These are phyloP conservation scores for Myotis yumanensis DNA, from an alignment of 2,113 vertebrate species.

Conservation along the genomic window DNA sequence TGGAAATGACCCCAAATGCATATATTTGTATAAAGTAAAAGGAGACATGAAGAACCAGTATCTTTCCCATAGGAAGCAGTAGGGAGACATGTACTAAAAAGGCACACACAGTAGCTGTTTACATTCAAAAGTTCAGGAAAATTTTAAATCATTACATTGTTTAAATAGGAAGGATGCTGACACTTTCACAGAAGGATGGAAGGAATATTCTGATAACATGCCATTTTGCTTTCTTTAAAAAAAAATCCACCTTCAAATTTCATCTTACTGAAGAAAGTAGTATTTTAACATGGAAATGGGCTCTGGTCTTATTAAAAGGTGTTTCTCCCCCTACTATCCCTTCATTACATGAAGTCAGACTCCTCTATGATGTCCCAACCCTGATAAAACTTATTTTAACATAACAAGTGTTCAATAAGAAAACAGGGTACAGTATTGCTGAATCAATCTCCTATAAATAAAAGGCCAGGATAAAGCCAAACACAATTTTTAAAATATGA, in stretches of 20 bases:
- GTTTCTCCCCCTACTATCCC: background rate
- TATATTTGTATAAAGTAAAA: constrained; percentile 19
- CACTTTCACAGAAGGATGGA: background rate
- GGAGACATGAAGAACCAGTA: background rate
- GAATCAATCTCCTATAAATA: background rate
- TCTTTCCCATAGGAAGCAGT: constrained; percentile 42
- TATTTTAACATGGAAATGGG: background rate
- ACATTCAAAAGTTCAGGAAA: background rate
- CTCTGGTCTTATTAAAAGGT: constrained; percentile 11
- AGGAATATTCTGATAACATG: background rate
- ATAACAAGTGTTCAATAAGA: background rate
- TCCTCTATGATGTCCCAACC: background rate
- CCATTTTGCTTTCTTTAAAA: background rate
- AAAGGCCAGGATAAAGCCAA: constrained; percentile 36
- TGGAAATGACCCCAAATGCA: background rate
- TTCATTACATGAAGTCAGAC: background rate
- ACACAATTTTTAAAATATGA: constrained; percentile 9
- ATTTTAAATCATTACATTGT: background rate
- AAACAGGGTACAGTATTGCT: background rate
- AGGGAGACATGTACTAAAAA: background rate
- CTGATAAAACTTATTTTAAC: constrained; percentile 26
- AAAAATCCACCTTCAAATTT: background rate
- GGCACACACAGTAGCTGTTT: background rate
- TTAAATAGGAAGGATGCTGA: background rate
- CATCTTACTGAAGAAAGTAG: background rate